A percentile compares a stretch with the other conserved stretches of the same genome.
Evolutionary conservation across 2,797 vertebrate species (phyloP).

Genomic region (Catamblyrhynchus diadema): DNA sequence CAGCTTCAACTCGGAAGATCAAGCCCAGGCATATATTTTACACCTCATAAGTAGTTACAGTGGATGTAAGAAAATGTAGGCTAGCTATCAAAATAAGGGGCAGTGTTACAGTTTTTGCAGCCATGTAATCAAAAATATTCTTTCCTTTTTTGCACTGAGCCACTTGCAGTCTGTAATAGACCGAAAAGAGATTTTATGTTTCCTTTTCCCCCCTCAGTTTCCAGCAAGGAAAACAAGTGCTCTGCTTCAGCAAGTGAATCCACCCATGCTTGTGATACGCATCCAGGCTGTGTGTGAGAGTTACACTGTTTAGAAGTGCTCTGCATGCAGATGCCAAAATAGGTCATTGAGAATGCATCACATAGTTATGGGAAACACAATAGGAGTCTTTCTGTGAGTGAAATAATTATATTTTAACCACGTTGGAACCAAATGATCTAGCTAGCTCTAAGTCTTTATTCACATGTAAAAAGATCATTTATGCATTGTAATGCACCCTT

Average conservation of each 20-base stretch:
- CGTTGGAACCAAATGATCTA: neutral
- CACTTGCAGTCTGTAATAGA: neutral
- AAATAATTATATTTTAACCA: conserved; percentile 33
- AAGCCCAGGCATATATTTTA: neutral
- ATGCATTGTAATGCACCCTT: neutral
- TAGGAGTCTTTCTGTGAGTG: neutral
- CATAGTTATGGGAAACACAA: conserved; percentile 12
- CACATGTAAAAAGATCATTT: conserved; percentile 23
- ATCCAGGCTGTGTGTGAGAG: neutral
- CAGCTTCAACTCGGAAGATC: neutral
- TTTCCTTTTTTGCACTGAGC: neutral
- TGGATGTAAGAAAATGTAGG: neutral
- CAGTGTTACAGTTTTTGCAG: conserved; percentile 4
- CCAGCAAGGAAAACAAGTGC: neutral
- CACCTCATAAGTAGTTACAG: neutral
- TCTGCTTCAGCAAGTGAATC: conserved; percentile 14
- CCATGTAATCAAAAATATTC: neutral
- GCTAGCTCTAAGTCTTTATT: conserved; percentile 17
- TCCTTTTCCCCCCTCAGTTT: neutral
- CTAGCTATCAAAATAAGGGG: neutral
- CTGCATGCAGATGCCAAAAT: conserved; percentile 14
- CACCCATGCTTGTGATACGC: neutral
- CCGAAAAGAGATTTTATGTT: neutral
- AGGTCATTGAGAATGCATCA: neutral
- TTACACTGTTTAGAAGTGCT: conserved; percentile 11